phyloP scores from a whole-genome alignment of 2,113 vertebrate species.

The Danio rerio region DNA sequence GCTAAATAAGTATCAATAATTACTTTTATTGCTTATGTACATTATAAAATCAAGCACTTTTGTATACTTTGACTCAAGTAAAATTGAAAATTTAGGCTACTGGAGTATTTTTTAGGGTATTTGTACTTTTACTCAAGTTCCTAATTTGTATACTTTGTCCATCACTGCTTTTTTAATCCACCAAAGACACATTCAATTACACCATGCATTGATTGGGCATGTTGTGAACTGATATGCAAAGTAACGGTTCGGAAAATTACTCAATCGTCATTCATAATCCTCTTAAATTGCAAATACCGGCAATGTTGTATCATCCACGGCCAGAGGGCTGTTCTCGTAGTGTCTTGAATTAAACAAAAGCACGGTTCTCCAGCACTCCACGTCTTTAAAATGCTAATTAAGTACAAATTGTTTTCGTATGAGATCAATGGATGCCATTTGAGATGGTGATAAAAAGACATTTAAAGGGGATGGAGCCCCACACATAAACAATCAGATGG shows the following conservation, averaged over 20 bases:
- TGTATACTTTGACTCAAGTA: too few relatives aligned
- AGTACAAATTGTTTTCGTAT: slow-evolving; percentile 36
- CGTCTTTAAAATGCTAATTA: slow-evolving; percentile 45
- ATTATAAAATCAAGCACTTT: too few relatives aligned
- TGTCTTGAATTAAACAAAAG: neutral
- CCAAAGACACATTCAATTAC: neutral
- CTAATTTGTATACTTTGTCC: too few relatives aligned
- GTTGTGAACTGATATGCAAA: neutral
- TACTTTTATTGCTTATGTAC: too few relatives aligned
- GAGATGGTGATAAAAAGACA: slow-evolving; percentile 16
- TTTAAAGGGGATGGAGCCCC: neutral
- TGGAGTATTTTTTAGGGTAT: too few relatives aligned
- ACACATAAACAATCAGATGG: slow-evolving; percentile 41
- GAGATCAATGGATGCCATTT: slow-evolving; percentile 15
- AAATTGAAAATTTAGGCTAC: too few relatives aligned
- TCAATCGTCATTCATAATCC: neutral
- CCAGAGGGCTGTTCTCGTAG: neutral
- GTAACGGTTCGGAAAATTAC: neutral
- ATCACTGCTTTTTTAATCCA: neutral
- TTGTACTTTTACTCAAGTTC: too few relatives aligned
- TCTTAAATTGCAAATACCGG: neutral
- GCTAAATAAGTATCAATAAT: too few relatives aligned
- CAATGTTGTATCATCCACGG: neutral
- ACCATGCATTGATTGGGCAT: neutral
- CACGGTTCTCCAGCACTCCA: neutral